phyloP scores from a whole-genome alignment of 2,888 invertebrate genomes.

The Phorcus lineatus region DNA sequence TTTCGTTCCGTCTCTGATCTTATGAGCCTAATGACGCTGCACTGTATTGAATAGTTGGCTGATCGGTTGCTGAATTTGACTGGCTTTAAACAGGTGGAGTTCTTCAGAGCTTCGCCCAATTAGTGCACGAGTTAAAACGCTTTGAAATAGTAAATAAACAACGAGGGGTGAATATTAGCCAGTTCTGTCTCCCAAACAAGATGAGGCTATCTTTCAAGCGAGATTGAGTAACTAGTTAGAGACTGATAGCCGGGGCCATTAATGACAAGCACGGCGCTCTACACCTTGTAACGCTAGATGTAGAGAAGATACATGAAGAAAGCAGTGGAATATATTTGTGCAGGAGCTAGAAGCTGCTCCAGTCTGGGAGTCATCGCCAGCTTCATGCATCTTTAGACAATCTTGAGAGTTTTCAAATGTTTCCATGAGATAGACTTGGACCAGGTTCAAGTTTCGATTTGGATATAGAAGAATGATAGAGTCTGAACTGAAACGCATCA shows the following conservation, averaged over 20 bases:
- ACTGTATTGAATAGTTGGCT: not conserved
- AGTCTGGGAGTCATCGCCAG: not conserved
- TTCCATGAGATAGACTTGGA: not conserved
- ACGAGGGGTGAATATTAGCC: slow-evolving; percentile 3
- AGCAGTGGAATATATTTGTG: not conserved
- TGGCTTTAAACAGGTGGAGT: not conserved
- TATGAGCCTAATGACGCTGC: too few species aligned
- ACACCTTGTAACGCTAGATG: not conserved
- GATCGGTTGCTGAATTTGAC: not conserved
- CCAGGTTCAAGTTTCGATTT: not conserved
- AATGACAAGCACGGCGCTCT: not conserved
- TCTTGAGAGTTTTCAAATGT: not conserved
- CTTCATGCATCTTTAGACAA: not conserved
- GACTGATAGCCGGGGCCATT: not conserved
- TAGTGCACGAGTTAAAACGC: not conserved
- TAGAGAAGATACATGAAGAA: not conserved
- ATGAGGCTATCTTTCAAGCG: not conserved
- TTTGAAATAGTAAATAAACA: slow-evolving; percentile 11
- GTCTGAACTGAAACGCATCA: not conserved
- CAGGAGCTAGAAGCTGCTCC: not conserved
- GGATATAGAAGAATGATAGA: not conserved
- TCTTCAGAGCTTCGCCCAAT: not conserved
- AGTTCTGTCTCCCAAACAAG: not conserved
- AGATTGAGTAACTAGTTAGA: slow-evolving; percentile 16
- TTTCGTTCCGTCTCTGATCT: too few species aligned